Conservation (phyloP, 2,888 invertebrate species). For the Tetrapedia diversipes region DNA sequence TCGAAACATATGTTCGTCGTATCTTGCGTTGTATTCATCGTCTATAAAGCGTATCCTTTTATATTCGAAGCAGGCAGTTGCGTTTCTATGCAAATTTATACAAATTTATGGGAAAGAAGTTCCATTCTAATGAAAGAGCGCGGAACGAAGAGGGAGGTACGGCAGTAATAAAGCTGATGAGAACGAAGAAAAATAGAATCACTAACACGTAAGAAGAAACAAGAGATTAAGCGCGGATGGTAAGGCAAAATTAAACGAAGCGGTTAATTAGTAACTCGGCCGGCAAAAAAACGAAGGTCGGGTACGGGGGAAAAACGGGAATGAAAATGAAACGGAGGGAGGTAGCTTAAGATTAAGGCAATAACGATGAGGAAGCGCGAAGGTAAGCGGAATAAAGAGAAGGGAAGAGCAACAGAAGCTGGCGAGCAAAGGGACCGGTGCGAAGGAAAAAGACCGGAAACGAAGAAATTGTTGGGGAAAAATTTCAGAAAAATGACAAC, state of each 20-base stretch:
- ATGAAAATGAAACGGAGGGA: constrained; percentile 2
- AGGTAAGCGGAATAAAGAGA: background rate
- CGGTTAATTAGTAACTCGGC: constrained; percentile 6
- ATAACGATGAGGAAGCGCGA: constrained; percentile 15
- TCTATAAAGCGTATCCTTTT: no score
- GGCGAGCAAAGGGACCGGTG: background rate
- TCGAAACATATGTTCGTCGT: no score
- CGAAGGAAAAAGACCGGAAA: background rate
- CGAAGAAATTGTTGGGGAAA: background rate
- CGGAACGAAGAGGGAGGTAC: background rate
- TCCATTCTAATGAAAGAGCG: background rate
- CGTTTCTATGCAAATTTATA: no score
- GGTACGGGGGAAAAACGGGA: background rate
- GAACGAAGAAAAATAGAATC: constrained; percentile 19
- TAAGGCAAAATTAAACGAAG: constrained; percentile 18
- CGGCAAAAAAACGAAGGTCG: constrained; percentile 7
- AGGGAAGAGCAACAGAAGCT: background rate
- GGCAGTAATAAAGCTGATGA: constrained; percentile 3
- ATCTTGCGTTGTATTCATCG: no score
- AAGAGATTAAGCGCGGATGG: constrained; percentile 4
- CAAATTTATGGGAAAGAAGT: background rate
- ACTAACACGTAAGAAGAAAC: background rate
- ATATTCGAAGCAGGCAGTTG: no score
- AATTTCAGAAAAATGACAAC: background rate
- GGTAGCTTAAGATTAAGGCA: background rate